Percentiles rank a stretch among this genome's conserved stretches.
Conservation (phyloP, 2,888 invertebrate genomes). For the Notocelia uddmanniana region DNA sequence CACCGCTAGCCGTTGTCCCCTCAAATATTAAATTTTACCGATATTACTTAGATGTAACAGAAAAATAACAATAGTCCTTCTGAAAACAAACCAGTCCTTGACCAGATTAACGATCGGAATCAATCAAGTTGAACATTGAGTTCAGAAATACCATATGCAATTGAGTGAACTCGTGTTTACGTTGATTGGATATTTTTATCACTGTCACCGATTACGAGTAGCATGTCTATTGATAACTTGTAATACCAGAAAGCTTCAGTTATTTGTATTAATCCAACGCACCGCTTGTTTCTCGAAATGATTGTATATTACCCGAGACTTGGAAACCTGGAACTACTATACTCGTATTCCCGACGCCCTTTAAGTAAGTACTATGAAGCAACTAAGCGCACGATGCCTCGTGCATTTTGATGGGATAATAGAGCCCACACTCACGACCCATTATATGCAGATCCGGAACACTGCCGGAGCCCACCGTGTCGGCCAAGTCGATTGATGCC, state of each 20-base stretch:
- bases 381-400: conserved; percentile 51
- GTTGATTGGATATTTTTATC: conserved; percentile 10
- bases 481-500: conserved; percentile 53
- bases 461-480: conserved; percentile 45
- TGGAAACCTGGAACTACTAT: conserved; percentile 41
- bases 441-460: conserved; percentile 79
- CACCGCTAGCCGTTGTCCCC: too few relatives aligned
- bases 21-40: too few relatives aligned
- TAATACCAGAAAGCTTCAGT: conserved; percentile 3
- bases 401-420: conserved; percentile 72
- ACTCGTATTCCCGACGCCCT: conserved; percentile 34
- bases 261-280: conserved; percentile 12
- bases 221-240: conserved; percentile 22
- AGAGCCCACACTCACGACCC: conserved; percentile 71
- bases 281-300: conserved; percentile 26
- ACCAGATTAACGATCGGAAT: not conserved
- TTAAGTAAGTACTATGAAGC: conserved; percentile 42
- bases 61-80: not conserved
- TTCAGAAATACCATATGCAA: not conserved
- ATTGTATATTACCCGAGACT: conserved; percentile 23
- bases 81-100: not conserved
- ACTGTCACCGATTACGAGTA: conserved; percentile 13
- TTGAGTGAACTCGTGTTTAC: not conserved
- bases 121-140: conserved; percentile 11
- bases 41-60: too few relatives aligned